These are phyloP conservation scores for Moxostoma hubbsi DNA, from an alignment of 2,797 vertebrate species.

Conservation along the genomic window DNA sequence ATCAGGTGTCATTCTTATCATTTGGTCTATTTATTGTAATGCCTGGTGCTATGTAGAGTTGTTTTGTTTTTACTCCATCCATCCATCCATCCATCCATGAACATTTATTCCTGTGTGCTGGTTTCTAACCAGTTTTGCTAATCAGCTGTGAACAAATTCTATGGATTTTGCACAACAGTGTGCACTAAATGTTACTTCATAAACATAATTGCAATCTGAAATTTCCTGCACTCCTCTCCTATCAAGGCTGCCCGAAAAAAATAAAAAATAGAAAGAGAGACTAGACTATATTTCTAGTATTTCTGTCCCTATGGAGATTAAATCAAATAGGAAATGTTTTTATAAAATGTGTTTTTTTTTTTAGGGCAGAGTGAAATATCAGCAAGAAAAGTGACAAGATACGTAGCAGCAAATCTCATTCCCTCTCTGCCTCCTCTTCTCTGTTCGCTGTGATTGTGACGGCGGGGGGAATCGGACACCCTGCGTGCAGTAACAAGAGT, in stretches of 20 bases:
- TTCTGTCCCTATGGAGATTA: background rate
- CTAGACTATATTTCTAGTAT: background rate
- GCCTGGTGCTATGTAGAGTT: too few relatives aligned
- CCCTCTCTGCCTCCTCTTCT: constrained; percentile 35
- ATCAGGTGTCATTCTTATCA: too few relatives aligned
- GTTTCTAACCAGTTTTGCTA: background rate
- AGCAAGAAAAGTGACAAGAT: constrained; percentile 34
- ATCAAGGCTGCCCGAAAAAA: constrained; percentile 11
- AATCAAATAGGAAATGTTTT: constrained; percentile 22
- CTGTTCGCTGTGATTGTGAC: constrained; percentile 50
- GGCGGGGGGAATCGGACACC: constrained; percentile 82
- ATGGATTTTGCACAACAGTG: background rate
- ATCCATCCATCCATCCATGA: too few relatives aligned
- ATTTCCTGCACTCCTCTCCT: constrained; percentile 18
- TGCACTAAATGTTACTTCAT: constrained; percentile 17
- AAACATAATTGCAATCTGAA: constrained; percentile 28
- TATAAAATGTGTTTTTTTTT: constrained; percentile 31
- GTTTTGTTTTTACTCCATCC: too few relatives aligned
- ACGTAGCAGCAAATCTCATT: constrained; percentile 43
- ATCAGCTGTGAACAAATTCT: constrained; percentile 1
- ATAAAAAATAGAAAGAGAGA: background rate
- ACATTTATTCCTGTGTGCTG: too few relatives aligned
- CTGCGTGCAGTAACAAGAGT: constrained; percentile 92
- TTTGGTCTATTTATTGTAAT: too few relatives aligned
- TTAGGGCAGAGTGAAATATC: constrained; percentile 34